These are phyloP conservation scores for Nasua narica DNA, from an alignment of 2,797 vertebrate species.

Conservation along the genomic window DNA sequence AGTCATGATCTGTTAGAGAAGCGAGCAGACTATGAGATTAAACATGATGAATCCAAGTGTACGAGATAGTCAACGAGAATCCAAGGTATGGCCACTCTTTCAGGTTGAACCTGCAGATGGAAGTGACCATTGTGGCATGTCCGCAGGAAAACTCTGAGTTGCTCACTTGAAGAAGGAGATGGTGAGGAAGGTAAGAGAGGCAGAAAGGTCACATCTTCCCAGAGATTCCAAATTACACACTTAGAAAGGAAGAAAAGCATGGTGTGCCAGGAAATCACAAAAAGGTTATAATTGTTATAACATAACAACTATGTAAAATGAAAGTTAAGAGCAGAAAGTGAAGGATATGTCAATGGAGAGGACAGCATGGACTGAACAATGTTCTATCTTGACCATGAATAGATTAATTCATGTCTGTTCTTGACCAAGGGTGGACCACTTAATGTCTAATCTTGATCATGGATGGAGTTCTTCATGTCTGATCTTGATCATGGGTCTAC, in stretches of 20 bases:
- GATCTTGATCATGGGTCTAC: neutral
- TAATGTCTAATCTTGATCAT: neutral
- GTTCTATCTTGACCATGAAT: too few species aligned
- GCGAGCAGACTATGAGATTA: too few species aligned
- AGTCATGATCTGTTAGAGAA: neutral
- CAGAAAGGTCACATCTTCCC: neutral
- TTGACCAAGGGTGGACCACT: neutral
- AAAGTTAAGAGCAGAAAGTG: neutral
- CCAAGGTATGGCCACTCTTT: neutral
- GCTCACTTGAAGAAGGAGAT: fast-evolving
- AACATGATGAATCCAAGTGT: neutral
- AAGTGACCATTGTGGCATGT: fast-evolving
- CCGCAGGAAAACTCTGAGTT: neutral
- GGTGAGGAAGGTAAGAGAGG: neutral
- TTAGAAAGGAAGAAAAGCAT: fast-evolving
- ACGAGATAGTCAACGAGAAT: fast-evolving
- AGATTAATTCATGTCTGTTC: neutral
- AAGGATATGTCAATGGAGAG: neutral
- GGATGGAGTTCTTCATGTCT: too few species aligned
- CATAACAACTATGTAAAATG: too few species aligned
- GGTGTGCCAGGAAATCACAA: fast-evolving
- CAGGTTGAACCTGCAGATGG: neutral
- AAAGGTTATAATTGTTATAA: fast-evolving
- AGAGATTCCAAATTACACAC: fast-evolving
- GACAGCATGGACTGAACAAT: neutral